A percentile compares a stretch with the other conserved stretches of the same genome.
Conservation (phyloP, 2,888 invertebrate species). For the Cantharis nigra region DNA sequence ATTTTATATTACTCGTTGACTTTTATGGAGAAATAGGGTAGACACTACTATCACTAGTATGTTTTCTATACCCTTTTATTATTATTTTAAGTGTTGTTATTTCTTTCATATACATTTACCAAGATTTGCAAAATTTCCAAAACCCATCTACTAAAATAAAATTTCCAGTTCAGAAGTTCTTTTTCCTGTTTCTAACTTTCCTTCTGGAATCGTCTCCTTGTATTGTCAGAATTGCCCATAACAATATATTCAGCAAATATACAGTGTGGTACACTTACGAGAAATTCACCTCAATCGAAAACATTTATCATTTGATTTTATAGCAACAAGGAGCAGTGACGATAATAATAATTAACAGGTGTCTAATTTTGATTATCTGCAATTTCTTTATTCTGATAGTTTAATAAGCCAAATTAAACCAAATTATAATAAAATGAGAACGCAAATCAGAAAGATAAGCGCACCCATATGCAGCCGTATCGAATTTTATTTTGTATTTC, state of each 20-base stretch:
- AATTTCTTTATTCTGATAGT: too few species aligned
- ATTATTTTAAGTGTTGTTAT: slow-evolving; percentile 35
- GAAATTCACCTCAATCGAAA: too few species aligned
- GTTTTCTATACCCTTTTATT: slow-evolving; percentile 45
- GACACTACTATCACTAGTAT: slow-evolving; percentile 50
- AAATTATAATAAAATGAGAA: too few species aligned
- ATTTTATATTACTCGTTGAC: slow-evolving; percentile 54
- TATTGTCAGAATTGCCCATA: not conserved
- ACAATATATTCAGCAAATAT: not conserved
- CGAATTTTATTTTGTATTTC: too few species aligned
- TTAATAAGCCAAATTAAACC: too few species aligned
- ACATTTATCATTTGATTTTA: too few species aligned
- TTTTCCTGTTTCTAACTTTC: not conserved
- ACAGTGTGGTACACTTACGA: not conserved
- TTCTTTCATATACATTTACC: not conserved
- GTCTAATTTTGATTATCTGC: too few species aligned
- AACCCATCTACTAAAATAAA: not conserved
- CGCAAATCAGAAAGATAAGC: too few species aligned
- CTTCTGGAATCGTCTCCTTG: not conserved
- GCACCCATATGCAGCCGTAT: too few species aligned
- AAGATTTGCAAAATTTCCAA: not conserved
- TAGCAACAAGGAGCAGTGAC: too few species aligned
- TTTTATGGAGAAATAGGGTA: slow-evolving; percentile 53
- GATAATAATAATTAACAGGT: too few species aligned
- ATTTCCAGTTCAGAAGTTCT: not conserved